Evolutionary conservation across 2,113 vertebrate species (phyloP).

Genomic region (Acrocephalus arundinaceus): DNA sequence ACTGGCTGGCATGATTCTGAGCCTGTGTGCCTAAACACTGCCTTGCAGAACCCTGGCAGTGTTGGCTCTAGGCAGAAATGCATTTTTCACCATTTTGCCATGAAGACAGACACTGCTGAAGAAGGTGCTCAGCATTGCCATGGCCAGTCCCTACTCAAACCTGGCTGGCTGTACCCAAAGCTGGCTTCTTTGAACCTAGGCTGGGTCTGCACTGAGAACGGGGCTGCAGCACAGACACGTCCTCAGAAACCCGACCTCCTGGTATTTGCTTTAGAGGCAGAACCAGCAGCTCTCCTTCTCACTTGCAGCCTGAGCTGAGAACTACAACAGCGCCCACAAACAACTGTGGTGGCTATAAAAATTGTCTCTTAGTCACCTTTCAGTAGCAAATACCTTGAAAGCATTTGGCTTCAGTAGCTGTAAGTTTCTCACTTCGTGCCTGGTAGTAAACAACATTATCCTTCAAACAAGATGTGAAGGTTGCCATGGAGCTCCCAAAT

Average conservation of each 20-base stretch:
- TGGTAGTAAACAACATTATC: conserved; percentile 59
- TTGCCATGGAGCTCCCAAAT: conserved; percentile 51
- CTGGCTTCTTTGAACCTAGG: background rate
- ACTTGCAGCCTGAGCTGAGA: conserved; percentile 40
- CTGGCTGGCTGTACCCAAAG: background rate
- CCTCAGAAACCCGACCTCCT: background rate
- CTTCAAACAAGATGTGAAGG: conserved; percentile 23
- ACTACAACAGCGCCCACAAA: conserved; percentile 43
- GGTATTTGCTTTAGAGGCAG: background rate
- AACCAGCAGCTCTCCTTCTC: conserved; percentile 26
- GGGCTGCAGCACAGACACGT: background rate
- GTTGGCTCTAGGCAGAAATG: background rate
- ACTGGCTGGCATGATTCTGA: background rate
- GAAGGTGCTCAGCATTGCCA: background rate
- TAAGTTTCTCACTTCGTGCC: conserved; percentile 43
- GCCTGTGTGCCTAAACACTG: background rate
- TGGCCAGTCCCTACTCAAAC: background rate
- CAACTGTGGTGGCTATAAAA: conserved; percentile 48
- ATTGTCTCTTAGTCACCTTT: conserved; percentile 28
- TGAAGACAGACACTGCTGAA: background rate
- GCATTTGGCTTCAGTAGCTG: conserved; percentile 34
- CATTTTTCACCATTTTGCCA: rapidly evolving
- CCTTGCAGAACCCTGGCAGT: background rate
- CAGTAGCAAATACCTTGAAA: conserved; percentile 53
- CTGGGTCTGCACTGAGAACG: rapidly evolving